Conservation (phyloP, 1,140 invertebrate species). For the Hermetia illucens region DNA sequence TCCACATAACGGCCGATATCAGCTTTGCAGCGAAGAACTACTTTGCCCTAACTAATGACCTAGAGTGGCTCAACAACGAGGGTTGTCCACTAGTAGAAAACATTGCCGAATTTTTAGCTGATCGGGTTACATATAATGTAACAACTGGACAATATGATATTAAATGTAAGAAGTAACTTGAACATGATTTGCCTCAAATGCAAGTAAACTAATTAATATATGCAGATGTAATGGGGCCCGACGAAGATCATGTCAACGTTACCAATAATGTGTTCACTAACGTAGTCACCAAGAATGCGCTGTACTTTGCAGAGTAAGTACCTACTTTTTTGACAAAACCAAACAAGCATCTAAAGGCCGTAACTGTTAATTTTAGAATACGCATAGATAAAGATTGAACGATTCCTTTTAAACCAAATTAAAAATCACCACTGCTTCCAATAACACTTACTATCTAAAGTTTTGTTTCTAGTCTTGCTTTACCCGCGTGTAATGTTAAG, state of each 20-base stretch:
- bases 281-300: constrained; percentile 35
- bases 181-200: background rate
- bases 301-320: constrained; percentile 34
- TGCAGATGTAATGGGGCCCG: constrained; percentile 40
- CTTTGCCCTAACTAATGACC: constrained; percentile 32
- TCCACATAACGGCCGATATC: constrained; percentile 39
- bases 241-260: constrained; percentile 39
- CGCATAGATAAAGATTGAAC: no score
- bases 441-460: no score
- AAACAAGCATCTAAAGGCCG: no score
- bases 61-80: constrained; percentile 28
- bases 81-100: constrained; percentile 36
- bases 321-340: constrained; percentile 5
- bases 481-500: no score
- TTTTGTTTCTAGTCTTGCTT: no score
- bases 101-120: constrained; percentile 39
- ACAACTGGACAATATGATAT: constrained; percentile 33
- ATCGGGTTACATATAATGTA: constrained; percentile 34
- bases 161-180: constrained; percentile 23
- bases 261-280: constrained; percentile 41
- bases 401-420: no score
- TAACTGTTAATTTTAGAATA: no score
- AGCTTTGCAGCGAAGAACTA: constrained; percentile 36
- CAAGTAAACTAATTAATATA: no score
- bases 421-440: no score